Base-by-base conservation (phyloP, 2,888 invertebrate genomes). In the Ypsolopha scabrella region DNA sequence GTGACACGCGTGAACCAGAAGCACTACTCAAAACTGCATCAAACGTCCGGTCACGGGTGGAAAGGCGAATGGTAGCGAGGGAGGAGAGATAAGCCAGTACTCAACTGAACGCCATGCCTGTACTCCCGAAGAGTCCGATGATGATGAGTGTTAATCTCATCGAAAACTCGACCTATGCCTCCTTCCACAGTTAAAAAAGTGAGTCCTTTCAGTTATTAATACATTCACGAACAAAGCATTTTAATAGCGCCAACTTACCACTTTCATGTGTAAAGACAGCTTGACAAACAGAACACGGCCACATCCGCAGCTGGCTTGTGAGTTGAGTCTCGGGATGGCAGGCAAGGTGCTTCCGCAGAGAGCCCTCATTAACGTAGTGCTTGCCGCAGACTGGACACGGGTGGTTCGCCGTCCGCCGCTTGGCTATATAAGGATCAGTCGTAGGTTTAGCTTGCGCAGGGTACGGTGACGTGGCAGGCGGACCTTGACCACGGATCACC, bases 221-320 rank as follows among this genome's bases (percentile, higher is more conserved):
- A n/a, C n/a, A n/a, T n/a, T n/a, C n/a, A n/a, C n/a, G n/a, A 24
- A 24, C 24, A 24, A 24, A 24, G 24, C 24, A 3, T 24, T 24
- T 3, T 4, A 24, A 24, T 24, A 24, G 24, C 4, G 24, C 4
- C 24, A 24, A 69, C 89, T 87, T 88, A 97, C 96, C 96, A 83
- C 94, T 93, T 88, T 97, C 97, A 77, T 96, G 95, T 48, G 96
- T 96, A 80, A 97, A 97, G 60, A 97, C 96, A 53, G 96, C 96
- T 82, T 96, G 96, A 75, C 97, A 97, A 58, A 96, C 96, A 59
- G 95, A 95, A 83, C 97, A 97, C 52, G 96, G 96, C 96, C 96
- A 97, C 96, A 96, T 97, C 75, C 96, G 89, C 60, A 97, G 89
- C 63, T 94, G 93, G 72, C 93, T 93, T 63, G 94, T 93, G 59